A percentile compares a stretch with the other conserved stretches of the same genome.
These are phyloP conservation scores for Philaethria dido DNA, from an alignment of 2,888 invertebrate genomes.

Conservation along the genomic window DNA sequence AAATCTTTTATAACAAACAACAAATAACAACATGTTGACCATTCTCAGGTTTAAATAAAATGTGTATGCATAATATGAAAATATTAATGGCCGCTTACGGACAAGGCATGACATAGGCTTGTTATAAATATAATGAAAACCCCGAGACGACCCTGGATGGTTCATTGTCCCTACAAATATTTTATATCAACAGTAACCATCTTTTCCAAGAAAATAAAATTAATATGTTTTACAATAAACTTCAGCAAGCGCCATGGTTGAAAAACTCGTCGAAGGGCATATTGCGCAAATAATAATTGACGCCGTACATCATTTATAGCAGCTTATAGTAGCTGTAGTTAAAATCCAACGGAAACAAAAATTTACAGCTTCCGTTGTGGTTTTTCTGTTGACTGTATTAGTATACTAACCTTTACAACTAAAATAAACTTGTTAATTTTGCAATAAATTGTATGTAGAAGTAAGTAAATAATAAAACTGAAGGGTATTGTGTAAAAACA, in stretches of 20 bases:
- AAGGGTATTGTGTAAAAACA: constrained; percentile 44
- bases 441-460: constrained; percentile 38
- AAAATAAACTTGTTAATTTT: constrained; percentile 48
- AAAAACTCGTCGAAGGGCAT: constrained; percentile 47
- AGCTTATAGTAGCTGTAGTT: constrained; percentile 49
- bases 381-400: constrained; percentile 49
- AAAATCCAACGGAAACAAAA: constrained; percentile 58
- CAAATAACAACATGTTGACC: background rate
- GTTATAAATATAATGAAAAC: constrained; percentile 52
- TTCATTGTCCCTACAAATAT: constrained; percentile 57
- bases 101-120: constrained; percentile 51
- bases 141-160: constrained; percentile 57
- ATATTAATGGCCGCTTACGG: constrained; percentile 46
- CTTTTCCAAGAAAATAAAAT: constrained; percentile 48
- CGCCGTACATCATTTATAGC: constrained; percentile 48
- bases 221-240: constrained; percentile 31
- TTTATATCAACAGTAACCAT: constrained; percentile 60
- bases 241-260: constrained; percentile 33
- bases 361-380: constrained; percentile 62
- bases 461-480: background rate
- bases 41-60: background rate
- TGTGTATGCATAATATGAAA: constrained; percentile 26
- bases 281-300: constrained; percentile 49
- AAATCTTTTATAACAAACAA: background rate
- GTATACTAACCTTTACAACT: constrained; percentile 50